Base-by-base conservation (phyloP, 2,888 invertebrate species). In the Plusia festucae region DNA sequence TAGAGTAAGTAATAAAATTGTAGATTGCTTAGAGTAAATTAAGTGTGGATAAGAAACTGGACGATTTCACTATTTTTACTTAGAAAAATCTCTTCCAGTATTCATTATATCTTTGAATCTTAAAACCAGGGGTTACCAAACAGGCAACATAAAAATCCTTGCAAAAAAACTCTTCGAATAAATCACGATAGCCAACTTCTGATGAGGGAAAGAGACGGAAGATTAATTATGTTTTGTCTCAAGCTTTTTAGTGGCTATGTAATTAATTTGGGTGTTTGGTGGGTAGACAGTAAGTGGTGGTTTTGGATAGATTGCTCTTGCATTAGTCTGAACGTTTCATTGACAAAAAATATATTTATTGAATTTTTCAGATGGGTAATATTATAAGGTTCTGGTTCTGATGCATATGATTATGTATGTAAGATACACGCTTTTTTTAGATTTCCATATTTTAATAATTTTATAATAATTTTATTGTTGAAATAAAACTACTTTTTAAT, bases 191-290 rank as follows among this genome's bases (percentile, higher is more conserved):
- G 60, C 65, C 64, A 73, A 84, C 72, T 75, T 75, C 73, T 79
- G 78, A 79, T 80, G 83, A 71, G 70, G 70, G 79, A 84, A 70
- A 71, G 82, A 82, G 83, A 84, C 55, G 70, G 60, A 68, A 82
- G 81, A 85, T 83, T 82, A 82, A 83, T 82, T 79, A 79, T 77
- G 77, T 82, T 76, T 67, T 75, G 73, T 82, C 70, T 79, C 65
- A 60, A 44, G 22, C 49, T 67, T 56, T 68, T 51, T 66, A 60
- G 69, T 65, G 61, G 56, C 57, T 52, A n/a, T 56, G 68, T 65
- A 73, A 76, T 79, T 81, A 73, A 74, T 78, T 70, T 51, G 62
- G 49, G 51, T n/a, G 40, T 40, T 34, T 34, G 8, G 34, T 34
- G 2, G 34, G 60, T 67, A 67, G 70, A 34, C 58, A 68, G 71